Evolutionary conservation across 2,888 invertebrate species (phyloP), one percentile per base, ranked within the genome.

Genomic region (Seira ritae): DNA sequence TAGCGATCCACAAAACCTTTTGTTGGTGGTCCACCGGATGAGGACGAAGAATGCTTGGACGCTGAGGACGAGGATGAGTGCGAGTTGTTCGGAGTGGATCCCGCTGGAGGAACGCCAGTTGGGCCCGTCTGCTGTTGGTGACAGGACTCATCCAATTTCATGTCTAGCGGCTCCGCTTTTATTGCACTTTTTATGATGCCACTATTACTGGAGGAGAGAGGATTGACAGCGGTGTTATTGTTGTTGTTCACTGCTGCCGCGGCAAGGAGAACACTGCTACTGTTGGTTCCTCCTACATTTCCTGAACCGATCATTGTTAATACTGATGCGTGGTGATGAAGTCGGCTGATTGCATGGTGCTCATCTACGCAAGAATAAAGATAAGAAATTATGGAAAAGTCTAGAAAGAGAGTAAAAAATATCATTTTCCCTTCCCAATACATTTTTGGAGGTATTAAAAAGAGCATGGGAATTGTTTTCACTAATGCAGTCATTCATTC

Each of bases 141-240:
- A 86, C 86, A 85, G 42, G 80, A 66, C 69, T 85, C 85, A 65
- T 87, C 87, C 23, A 88, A 84, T 87, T 88, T 88, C 87, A 88
- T 88, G 84, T 88, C 88, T 46, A 88, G 74, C 85, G 88, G 88
- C 87, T 88, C 88, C 65, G 87, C 83, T 86, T 88, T 88, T 87
- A 88, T 87, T 83, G 84, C 82, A 74, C 83, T 82, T 86, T 85
- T 86, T 85, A 86, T 86, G 83, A 85, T 86, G 20, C 83, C 80
- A 76, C 84, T 75, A 20, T 73, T 65, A 71, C 80, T 70, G 71
- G 70, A 46, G 22, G 37, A 15, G 19, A 72, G 62, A 6, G 79
- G 79, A 79, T 79, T 79, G 78, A 70, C 77, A 70, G 42, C 24
- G n/a, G 46, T 62, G 78, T 66, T 73, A 50, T 67, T 80, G 42